Evolutionary conservation across 2,797 vertebrate species (phyloP).

Genomic region (Mastacembelus armatus): DNA sequence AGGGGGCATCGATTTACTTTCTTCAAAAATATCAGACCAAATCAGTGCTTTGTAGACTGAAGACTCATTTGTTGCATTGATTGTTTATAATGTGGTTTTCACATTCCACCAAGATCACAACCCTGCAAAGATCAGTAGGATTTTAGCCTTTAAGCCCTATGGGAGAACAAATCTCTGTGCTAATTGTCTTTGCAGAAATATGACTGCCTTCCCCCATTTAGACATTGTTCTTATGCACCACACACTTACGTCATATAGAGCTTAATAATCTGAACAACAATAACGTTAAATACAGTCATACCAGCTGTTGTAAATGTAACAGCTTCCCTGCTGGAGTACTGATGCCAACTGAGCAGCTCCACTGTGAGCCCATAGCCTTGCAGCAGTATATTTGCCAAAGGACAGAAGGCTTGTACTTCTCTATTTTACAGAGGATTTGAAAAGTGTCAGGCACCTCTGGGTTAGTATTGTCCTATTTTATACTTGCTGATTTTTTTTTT

Average conservation of each 20-base stretch:
- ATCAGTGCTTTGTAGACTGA: not conserved
- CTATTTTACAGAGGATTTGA: not conserved
- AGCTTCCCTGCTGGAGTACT: not conserved
- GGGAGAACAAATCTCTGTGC: not conserved
- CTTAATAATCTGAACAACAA: no score
- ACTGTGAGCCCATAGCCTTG: not conserved
- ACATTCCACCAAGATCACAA: not conserved
- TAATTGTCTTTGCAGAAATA: no score
- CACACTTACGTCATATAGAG: no score
- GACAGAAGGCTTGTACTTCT: constrained; percentile 7
- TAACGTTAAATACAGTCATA: no score
- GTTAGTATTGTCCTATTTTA: constrained; percentile 3
- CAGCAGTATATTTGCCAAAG: constrained; percentile 14
- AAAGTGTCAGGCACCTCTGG: constrained; percentile 6
- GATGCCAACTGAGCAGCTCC: not conserved
- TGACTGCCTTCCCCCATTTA: no score
- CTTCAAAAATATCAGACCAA: no score
- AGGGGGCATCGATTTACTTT: no score
- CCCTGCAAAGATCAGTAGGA: not conserved
- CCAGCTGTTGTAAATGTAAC: no score
- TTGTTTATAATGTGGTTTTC: no score
- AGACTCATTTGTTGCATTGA: not conserved
- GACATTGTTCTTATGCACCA: no score
- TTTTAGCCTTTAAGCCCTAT: not conserved
- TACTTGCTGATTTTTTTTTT: not conserved